Evolutionary conservation across 2,797 vertebrate species (phyloP).

Genomic region (Dermochelys coriacea): DNA sequence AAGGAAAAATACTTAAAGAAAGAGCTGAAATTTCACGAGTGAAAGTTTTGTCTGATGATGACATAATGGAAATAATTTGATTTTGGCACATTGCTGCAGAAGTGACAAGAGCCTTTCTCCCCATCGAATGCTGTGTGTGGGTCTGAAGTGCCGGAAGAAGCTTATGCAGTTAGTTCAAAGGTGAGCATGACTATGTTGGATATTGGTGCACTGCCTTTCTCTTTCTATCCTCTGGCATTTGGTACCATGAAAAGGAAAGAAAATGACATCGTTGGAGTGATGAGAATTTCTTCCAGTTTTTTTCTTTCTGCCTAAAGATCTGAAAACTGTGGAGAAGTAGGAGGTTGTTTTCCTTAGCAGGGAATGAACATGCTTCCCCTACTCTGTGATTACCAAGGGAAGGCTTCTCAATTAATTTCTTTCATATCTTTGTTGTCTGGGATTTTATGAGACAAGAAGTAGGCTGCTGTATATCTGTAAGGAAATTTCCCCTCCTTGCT

Average conservation of each 20-base stretch:
- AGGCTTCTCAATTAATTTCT: background rate
- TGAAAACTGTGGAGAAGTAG: background rate
- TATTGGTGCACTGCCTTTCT: background rate
- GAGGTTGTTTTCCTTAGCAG: background rate
- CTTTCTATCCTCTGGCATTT: background rate
- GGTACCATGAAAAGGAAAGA: background rate
- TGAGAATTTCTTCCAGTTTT: background rate
- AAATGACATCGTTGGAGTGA: background rate
- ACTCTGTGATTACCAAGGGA: background rate
- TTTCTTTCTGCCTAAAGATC: background rate
- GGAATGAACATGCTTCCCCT: background rate
- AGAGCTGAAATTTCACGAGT: conserved; percentile 29
- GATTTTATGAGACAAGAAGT: background rate
- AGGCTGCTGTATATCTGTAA: background rate
- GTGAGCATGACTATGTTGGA: background rate
- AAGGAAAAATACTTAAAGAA: background rate
- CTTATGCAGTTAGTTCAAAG: background rate
- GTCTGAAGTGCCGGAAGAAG: background rate
- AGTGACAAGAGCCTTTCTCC: background rate
- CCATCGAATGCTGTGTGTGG: background rate
- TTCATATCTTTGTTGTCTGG: background rate
- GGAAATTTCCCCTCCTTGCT: background rate
- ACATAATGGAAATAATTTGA: conserved; percentile 30
- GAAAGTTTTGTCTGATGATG: conserved; percentile 27
- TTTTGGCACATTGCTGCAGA: background rate